These are phyloP conservation scores for Phyllotreta cruciferae DNA, from an alignment of 2,888 invertebrate genomes.

Conservation along the genomic window DNA sequence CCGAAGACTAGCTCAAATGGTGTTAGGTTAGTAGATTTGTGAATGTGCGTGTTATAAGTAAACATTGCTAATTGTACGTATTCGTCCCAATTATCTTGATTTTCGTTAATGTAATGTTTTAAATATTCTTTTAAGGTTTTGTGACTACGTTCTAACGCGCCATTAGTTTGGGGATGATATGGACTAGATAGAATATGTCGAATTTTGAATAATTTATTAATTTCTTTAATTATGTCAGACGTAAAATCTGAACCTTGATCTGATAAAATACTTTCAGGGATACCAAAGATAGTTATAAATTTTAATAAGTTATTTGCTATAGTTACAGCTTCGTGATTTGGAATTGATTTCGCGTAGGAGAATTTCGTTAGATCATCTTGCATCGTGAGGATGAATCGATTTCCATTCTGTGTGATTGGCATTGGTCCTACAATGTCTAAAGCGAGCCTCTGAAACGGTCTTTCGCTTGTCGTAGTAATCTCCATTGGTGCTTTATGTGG, in stretches of 20 bases:
- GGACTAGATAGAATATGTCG: conserved; percentile 47
- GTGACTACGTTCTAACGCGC: no score
- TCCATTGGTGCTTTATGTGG: conserved; percentile 47
- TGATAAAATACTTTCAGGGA: conserved; percentile 52
- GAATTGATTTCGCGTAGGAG: conserved; percentile 38
- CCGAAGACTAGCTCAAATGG: conserved; percentile 55
- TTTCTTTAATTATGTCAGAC: conserved; percentile 49
- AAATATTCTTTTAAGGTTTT: conserved; percentile 11
- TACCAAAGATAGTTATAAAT: conserved; percentile 52
- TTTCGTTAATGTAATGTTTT: conserved; percentile 46
- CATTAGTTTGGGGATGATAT: conserved; percentile 48
- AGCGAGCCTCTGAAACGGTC: conserved; percentile 48
- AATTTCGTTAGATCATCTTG: conserved; percentile 40
- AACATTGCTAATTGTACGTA: conserved; percentile 49
- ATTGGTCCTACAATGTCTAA: conserved; percentile 49
- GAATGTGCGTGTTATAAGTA: conserved; percentile 49
- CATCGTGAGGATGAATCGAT: conserved; percentile 46
- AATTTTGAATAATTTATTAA: conserved; percentile 49
- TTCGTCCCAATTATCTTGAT: conserved; percentile 50
- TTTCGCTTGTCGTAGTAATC: conserved; percentile 47
- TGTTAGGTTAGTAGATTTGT: conserved; percentile 50
- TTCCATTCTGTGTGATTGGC: conserved; percentile 25
- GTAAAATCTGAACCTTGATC: conserved; percentile 56
- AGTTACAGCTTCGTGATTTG: conserved; percentile 48
- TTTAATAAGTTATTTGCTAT: conserved; percentile 46